Conservation (phyloP, 53 echinoderm and acorn worm species). For the Echinometra lucunter region DNA sequence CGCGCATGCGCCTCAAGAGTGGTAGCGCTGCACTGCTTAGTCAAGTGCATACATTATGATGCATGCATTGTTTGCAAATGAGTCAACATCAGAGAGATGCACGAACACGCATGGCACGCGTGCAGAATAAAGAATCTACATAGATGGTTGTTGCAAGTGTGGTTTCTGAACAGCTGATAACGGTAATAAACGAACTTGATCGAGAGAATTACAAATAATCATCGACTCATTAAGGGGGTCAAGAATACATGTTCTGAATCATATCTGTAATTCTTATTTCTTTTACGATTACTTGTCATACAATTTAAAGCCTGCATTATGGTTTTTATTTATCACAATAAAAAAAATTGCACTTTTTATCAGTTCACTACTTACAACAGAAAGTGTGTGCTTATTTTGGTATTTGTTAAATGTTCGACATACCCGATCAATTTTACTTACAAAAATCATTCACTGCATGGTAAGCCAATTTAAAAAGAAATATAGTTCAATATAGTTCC, state of each 20-base stretch:
- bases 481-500: too few species aligned
- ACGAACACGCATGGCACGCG: neutral
- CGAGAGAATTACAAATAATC: neutral
- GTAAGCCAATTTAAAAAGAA: too few species aligned
- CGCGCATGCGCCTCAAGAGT: neutral
- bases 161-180: neutral
- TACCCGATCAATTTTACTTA: neutral
- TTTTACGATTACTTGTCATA: too few species aligned
- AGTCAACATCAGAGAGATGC: neutral
- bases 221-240: neutral
- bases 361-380: neutral
- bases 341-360: neutral
- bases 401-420: neutral
- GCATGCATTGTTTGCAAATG: conserved; percentile 52
- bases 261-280: neutral
- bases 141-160: neutral
- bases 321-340: neutral
- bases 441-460: too few species aligned
- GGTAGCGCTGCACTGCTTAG: neutral
- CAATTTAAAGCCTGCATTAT: too few species aligned
- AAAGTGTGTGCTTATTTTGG: neutral
- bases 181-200: neutral
- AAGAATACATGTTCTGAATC: neutral
- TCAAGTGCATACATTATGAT: neutral
- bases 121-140: neutral